These are phyloP conservation scores for Philereme transversata DNA, from an alignment of 2,888 invertebrate species.

Conservation along the genomic window DNA sequence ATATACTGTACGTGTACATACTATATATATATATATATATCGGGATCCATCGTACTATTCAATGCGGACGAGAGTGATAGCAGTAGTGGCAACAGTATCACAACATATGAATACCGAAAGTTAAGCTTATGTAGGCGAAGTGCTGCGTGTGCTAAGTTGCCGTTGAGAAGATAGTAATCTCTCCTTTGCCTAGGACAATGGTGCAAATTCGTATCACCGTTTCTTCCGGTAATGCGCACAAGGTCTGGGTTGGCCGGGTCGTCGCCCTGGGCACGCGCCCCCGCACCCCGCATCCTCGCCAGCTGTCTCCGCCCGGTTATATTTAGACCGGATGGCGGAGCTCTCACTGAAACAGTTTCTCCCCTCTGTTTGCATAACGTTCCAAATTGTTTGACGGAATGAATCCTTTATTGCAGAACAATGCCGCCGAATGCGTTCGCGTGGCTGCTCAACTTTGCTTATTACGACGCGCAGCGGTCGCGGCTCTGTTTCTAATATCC, in stretches of 20 bases:
- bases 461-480: slow-evolving; percentile 18
- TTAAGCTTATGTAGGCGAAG: no score
- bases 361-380: slow-evolving; percentile 70
- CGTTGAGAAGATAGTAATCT: slow-evolving; percentile 1
- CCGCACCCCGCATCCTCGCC: slow-evolving; percentile 47
- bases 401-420: slow-evolving; percentile 53
- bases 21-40: no score
- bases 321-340: slow-evolving; percentile 76
- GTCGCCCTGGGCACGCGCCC: slow-evolving; percentile 53
- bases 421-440: slow-evolving; percentile 39
- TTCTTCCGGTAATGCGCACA: slow-evolving; percentile 66
- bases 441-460: slow-evolving; percentile 29
- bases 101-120: no score
- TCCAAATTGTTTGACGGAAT: slow-evolving; percentile 56
- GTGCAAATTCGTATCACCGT: slow-evolving; percentile 55
- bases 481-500: slow-evolving; percentile 9
- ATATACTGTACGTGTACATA: no score
- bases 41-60: no score
- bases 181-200: slow-evolving; percentile 41
- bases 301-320: slow-evolving; percentile 72
- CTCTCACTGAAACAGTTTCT: slow-evolving; percentile 74
- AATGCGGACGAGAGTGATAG: no score
- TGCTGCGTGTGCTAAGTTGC: neutral
- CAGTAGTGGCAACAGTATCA: no score
- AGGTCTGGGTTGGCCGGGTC: slow-evolving; percentile 76